These are phyloP conservation scores for Delphinus delphis DNA, from an alignment of 2,113 vertebrate species.

Conservation along the genomic window DNA sequence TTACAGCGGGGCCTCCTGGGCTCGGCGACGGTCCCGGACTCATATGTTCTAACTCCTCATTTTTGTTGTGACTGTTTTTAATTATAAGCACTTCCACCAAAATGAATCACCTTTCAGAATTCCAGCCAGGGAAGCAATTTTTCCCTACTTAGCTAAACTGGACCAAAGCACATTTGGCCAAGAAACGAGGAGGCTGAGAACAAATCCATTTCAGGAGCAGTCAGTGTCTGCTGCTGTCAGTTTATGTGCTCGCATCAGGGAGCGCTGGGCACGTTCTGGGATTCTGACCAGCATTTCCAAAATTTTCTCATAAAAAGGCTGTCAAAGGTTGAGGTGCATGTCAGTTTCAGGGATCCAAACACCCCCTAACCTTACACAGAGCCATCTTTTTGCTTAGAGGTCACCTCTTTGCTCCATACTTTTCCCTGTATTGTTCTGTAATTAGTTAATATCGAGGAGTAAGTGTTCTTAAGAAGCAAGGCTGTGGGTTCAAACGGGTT, in stretches of 20 bases:
- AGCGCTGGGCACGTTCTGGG: accelerated
- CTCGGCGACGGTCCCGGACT: background rate
- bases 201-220: background rate
- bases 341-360: background rate
- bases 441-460: accelerated
- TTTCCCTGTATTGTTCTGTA: background rate
- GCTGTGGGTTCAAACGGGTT: background rate
- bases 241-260: accelerated
- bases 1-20: background rate
- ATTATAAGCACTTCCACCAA: constrained; percentile 38
- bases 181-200: background rate
- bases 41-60: background rate
- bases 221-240: background rate
- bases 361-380: accelerated
- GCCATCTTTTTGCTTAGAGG: background rate
- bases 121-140: background rate
- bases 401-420: too few relatives aligned
- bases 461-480: background rate
- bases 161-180: background rate
- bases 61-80: constrained; percentile 46
- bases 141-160: background rate
- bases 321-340: accelerated
- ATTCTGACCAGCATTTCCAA: background rate
- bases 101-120: constrained; percentile 45
- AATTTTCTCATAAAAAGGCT: background rate